These are phyloP conservation scores for Zapornia atra DNA, from an alignment of 2,113 vertebrate genomes.

Conservation along the genomic window DNA sequence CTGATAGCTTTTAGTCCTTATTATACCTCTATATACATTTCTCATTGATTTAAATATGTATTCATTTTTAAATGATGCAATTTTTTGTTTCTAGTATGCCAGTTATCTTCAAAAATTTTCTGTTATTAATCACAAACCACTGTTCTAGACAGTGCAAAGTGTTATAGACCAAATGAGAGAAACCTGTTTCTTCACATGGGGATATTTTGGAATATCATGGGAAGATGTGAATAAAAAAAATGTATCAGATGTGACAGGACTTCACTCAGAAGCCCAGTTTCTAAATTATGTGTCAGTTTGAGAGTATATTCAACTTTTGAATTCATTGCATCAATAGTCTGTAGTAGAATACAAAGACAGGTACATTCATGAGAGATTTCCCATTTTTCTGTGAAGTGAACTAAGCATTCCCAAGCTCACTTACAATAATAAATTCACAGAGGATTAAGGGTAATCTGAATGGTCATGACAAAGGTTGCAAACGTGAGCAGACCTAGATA, in stretches of 20 bases:
- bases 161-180: neutral
- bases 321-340: neutral
- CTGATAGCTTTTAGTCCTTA: neutral
- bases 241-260: neutral
- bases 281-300: neutral
- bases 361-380: neutral
- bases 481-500: neutral
- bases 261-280: neutral
- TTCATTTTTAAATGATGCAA: neutral
- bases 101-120: neutral
- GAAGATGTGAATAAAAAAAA: neutral
- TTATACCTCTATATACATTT: neutral
- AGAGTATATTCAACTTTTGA: neutral
- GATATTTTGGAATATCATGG: neutral
- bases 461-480: neutral
- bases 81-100: neutral
- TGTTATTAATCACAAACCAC: neutral
- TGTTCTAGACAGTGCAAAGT: neutral
- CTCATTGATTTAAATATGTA: neutral
- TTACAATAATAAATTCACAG: neutral
- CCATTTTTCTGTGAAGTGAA: neutral
- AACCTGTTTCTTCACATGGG: rapidly evolving
- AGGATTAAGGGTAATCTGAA: rapidly evolving
- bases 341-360: neutral
- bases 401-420: neutral